A percentile compares a stretch with the other conserved stretches of the same genome.
These are phyloP conservation scores for Hemitrygon akajei DNA, from an alignment of 2,797 vertebrate species.

Conservation along the genomic window DNA sequence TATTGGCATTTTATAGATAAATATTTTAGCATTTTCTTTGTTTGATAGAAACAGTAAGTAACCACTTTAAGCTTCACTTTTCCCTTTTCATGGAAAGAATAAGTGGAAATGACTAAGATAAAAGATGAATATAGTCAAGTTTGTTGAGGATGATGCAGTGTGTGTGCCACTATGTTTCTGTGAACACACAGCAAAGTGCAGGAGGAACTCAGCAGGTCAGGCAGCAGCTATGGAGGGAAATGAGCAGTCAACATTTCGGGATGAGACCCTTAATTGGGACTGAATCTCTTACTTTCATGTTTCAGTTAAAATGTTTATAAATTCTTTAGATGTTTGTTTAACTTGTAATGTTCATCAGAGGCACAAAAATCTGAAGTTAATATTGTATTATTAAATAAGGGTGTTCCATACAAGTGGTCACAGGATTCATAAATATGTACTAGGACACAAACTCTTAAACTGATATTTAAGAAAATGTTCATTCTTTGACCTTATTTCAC, in stretches of 20 bases:
- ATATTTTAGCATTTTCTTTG: background rate
- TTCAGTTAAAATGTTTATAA: background rate
- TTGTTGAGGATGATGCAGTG: background rate
- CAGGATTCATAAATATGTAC: background rate
- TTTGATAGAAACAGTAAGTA: background rate
- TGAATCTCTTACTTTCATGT: background rate
- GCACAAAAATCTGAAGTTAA: background rate
- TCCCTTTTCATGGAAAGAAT: background rate
- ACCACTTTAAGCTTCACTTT: background rate
- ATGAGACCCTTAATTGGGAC: too few species aligned
- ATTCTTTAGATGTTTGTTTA: background rate
- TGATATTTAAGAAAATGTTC: background rate
- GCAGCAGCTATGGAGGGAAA: too few species aligned
- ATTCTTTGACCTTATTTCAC: background rate
- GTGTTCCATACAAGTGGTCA: background rate
- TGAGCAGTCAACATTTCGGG: too few species aligned
- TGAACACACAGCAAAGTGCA: too few species aligned
- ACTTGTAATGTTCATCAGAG: background rate
- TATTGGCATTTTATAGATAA: background rate
- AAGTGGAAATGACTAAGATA: background rate
- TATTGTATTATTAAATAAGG: background rate
- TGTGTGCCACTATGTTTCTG: background rate
- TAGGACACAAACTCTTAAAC: background rate
- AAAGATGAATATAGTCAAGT: background rate
- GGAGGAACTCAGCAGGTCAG: too few species aligned